Conservation (phyloP, 2,888 invertebrate species). For the Nasonia oneida region DNA sequence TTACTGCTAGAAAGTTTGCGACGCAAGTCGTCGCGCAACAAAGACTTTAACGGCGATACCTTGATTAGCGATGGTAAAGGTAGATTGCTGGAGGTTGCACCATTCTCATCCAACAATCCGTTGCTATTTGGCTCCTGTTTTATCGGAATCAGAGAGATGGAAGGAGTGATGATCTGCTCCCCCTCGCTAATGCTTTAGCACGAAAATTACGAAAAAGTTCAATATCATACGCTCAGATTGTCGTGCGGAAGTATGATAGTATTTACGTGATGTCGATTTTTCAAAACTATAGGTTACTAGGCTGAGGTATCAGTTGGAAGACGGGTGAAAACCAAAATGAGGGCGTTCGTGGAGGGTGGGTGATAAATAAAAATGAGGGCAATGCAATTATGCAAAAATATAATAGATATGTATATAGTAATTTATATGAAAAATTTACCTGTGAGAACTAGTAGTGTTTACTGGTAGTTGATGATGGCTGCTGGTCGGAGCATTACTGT, state of each 20-base stretch:
- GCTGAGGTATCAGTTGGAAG: background rate
- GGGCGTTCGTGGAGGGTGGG: background rate
- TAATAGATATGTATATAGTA: background rate
- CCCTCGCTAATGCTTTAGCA: slow-evolving; percentile 73
- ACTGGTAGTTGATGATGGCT: slow-evolving; percentile 83
- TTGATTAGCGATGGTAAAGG: slow-evolving; percentile 87
- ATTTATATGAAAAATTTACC: slow-evolving; percentile 66
- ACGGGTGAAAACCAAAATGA: background rate
- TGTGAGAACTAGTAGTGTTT: slow-evolving; percentile 78
- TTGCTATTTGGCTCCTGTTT: slow-evolving; percentile 82
- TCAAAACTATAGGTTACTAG: background rate
- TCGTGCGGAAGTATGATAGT: background rate
- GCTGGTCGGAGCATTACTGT: slow-evolving; percentile 87
- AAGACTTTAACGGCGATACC: slow-evolving; percentile 91
- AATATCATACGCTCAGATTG: slow-evolving; percentile 1
- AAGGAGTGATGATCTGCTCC: slow-evolving; percentile 87
- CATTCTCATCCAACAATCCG: slow-evolving; percentile 79
- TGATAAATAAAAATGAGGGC: background rate
- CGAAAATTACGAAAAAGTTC: slow-evolving; percentile 27
- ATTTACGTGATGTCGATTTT: background rate
- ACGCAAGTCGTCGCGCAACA: slow-evolving; percentile 91
- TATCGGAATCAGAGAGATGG: slow-evolving; percentile 92
- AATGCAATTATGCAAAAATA: background rate
- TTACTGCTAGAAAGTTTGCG: slow-evolving; percentile 82
- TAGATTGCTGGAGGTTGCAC: slow-evolving; percentile 85